These are phyloP conservation scores for Nerophis lumbriciformis DNA, from an alignment of 2,113 vertebrate genomes.

Conservation along the genomic window DNA sequence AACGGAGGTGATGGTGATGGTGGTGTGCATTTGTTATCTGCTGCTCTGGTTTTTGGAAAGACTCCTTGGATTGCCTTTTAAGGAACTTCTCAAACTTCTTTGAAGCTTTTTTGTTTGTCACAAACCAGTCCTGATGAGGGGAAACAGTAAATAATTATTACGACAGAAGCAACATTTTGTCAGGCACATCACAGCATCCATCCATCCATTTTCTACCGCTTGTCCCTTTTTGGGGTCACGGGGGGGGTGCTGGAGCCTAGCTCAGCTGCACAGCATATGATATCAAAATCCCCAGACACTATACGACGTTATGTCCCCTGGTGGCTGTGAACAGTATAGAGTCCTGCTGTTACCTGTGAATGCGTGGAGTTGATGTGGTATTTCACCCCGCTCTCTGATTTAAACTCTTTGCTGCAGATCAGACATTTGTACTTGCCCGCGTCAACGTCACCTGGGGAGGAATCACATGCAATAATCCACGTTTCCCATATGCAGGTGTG, in stretches of 20 bases:
- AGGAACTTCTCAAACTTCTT: conserved; percentile 85
- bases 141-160: neutral
- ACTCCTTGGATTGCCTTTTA: conserved; percentile 75
- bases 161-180: neutral
- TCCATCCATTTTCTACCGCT: too few relatives aligned
- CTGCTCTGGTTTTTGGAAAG: conserved; percentile 22
- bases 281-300: neutral
- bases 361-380: conserved; percentile 95
- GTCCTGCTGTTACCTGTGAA: conserved; percentile 76
- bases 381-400: conserved; percentile 95
- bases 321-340: too few relatives aligned
- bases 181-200: too few relatives aligned
- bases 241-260: too few relatives aligned
- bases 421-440: conserved; percentile 91
- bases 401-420: conserved; percentile 89
- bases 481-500: neutral
- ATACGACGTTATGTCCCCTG: too few relatives aligned
- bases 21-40: conserved; percentile 45
- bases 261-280: too few relatives aligned
- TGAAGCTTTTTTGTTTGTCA: conserved; percentile 78
- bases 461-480: conserved; percentile 3
- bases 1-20: neutral
- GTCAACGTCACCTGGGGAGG: conserved; percentile 82
- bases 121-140: conserved; percentile 84
- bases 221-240: too few relatives aligned